phyloP scores from a whole-genome alignment of 2,888 invertebrate species.

The Scotopteryx bipunctaria region DNA sequence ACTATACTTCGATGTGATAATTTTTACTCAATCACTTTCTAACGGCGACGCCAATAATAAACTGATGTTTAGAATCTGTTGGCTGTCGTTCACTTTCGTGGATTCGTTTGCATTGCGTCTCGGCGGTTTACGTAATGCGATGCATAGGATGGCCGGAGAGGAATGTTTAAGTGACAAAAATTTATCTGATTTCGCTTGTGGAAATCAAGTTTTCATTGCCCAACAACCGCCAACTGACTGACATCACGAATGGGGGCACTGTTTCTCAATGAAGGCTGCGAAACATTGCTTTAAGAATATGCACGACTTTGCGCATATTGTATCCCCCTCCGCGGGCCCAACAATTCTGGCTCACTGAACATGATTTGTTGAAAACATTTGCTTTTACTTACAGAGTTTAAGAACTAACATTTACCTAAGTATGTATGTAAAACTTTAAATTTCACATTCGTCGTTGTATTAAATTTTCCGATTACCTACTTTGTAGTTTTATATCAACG shows the following conservation, averaged over 20 bases:
- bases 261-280: conserved; percentile 80
- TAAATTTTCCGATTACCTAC: too few relatives aligned
- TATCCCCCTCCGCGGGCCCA: conserved; percentile 45
- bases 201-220: conserved; percentile 78
- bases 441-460: too few relatives aligned
- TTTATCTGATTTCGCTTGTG: conserved; percentile 71
- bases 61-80: conserved; percentile 50
- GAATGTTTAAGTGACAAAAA: conserved; percentile 57
- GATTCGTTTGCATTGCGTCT: conserved; percentile 51
- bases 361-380: not conserved
- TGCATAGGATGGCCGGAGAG: conserved; percentile 35
- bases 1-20: conserved; percentile 38
- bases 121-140: conserved; percentile 49
- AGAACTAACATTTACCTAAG: too few relatives aligned
- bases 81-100: conserved; percentile 60
- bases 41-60: conserved; percentile 54
- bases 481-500: too few relatives aligned
- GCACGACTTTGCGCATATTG: conserved; percentile 72
- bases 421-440: too few relatives aligned
- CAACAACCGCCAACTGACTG: conserved; percentile 69
- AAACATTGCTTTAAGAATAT: conserved; percentile 79
- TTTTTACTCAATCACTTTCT: conserved; percentile 63
- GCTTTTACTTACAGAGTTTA: too few relatives aligned
- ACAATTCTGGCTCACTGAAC: conserved; percentile 17
- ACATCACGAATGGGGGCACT: conserved; percentile 79